These are phyloP conservation scores for Erpornis zantholeuca DNA, from an alignment of 2,113 vertebrate genomes.

Conservation along the genomic window DNA sequence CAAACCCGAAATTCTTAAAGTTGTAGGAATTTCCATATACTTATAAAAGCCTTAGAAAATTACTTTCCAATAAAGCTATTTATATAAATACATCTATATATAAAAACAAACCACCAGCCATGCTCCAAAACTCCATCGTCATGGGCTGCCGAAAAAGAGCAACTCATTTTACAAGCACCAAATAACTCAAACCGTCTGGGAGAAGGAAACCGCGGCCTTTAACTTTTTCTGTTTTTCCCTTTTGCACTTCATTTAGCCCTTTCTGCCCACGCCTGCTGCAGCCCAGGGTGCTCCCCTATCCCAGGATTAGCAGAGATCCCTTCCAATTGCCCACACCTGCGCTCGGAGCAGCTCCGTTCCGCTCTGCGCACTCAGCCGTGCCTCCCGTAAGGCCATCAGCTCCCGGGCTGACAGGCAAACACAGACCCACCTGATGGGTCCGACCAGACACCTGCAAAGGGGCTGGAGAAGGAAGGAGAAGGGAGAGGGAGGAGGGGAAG, in stretches of 20 bases:
- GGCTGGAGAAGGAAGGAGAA: neutral
- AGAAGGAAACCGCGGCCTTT: neutral
- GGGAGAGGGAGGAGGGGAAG: neutral
- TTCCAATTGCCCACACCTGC: constrained; percentile 90
- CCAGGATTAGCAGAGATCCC: constrained; percentile 87
- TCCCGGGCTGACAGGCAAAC: constrained; percentile 85
- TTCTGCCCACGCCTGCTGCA: constrained; percentile 49
- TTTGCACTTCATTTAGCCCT: constrained; percentile 47
- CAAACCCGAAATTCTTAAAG: neutral
- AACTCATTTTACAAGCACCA: neutral
- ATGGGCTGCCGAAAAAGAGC: neutral
- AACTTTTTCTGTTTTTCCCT: neutral
- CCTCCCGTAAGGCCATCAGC: constrained; percentile 81
- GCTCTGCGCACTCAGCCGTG: constrained; percentile 87
- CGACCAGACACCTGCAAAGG: constrained; percentile 74
- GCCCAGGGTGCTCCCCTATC: constrained; percentile 64
- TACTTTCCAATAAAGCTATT: neutral
- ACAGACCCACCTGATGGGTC: constrained; percentile 84
- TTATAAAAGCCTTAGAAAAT: neutral
- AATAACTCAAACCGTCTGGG: constrained; percentile 4
- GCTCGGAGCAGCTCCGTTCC: constrained; percentile 71
- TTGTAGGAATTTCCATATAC: neutral
- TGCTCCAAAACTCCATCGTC: neutral
- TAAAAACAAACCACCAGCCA: neutral
- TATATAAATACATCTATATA: neutral